phyloP scores from a whole-genome alignment of 2,113 vertebrate genomes.

The Notechis scutatus region DNA sequence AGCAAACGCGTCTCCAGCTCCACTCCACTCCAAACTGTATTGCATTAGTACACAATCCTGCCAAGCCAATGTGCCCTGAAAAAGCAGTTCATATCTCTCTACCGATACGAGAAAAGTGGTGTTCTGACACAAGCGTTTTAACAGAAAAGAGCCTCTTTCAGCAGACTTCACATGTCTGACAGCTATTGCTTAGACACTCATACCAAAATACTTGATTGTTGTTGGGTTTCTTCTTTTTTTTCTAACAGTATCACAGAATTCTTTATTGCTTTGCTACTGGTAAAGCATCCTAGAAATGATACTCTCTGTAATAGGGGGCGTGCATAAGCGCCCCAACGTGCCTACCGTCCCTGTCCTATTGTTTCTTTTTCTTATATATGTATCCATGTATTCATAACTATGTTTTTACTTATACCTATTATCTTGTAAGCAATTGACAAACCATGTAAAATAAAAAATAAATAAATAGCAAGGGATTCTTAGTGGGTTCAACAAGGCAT shows the following conservation, averaged over 20 bases:
- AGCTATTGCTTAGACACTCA: not conserved
- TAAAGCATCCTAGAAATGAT: not conserved
- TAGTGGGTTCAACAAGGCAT: slow-evolving; percentile 45
- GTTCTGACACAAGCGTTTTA: not conserved
- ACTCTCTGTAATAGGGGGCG: not conserved
- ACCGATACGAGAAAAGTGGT: not conserved
- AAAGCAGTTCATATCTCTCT: not conserved
- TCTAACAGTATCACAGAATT: not conserved
- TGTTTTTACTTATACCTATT: too few relatives aligned
- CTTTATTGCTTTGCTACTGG: not conserved
- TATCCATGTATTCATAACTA: too few relatives aligned
- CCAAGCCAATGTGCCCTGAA: not conserved
- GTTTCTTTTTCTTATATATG: too few relatives aligned
- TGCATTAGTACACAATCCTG: not conserved
- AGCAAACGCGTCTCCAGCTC: too few relatives aligned
- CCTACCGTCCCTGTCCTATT: too few relatives aligned
- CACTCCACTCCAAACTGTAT: not conserved
- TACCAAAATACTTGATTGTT: not conserved
- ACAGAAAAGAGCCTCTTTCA: not conserved
- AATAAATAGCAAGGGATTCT: slow-evolving; percentile 48
- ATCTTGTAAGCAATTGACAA: too few relatives aligned
- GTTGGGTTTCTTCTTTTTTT: not conserved
- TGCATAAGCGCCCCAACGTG: too few relatives aligned
- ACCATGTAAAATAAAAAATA: too few relatives aligned
- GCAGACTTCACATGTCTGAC: not conserved